Base-by-base conservation (phyloP, 2,797 vertebrate species). In the Tokudaia muenninki region DNA sequence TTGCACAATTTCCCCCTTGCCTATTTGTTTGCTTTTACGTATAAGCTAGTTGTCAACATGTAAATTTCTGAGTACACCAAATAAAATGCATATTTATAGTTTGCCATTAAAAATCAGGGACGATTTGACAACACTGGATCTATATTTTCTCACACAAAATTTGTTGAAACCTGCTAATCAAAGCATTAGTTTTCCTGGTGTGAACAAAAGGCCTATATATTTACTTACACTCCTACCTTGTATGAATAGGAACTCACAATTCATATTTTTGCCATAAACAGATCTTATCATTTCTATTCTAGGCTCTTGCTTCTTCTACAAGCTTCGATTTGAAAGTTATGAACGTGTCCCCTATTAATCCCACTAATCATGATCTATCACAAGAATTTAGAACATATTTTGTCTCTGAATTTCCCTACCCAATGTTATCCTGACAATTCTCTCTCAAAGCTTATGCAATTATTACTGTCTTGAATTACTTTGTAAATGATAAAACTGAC, bases 241-340 rank as follows among this genome's bases (percentile, higher is more conserved):
- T 63, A 65, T 26, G 29, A 47, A 3, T 37, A 93, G 37, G 34
- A 91, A 75, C 72, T 86, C 52, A 74, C 31, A 10, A 37, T 78
- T 92, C n/a, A 81, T 65, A 82, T 0, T 95, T 95, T 47, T 92
- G 47, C 41, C 22, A 78, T 41, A 92, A 84, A 63, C 6, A 92
- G 0, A 75, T 8, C 7, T 74, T 24, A 31, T 41, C 41, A 52
- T 79, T 34, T 79, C 12, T 79, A 57, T 57, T 84, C 41, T 90
- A 50, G 13, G 3, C 1, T 86, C 59, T 81, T 74, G 22, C 14
- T 93, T 91, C 31, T 94, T 86, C 52, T 34, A 26, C 47, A 81
- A 89, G n/a, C 26, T 97, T 79, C 90, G 63, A 65, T 44, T 72
- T 2, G 8, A 17, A 91, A 94, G 65, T 41, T 21, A 87, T 44